Evolutionary conservation across 2,113 vertebrate genomes (phyloP), one percentile per base, ranked within the genome.

Genomic region (Epinephelus cyanopodus): DNA sequence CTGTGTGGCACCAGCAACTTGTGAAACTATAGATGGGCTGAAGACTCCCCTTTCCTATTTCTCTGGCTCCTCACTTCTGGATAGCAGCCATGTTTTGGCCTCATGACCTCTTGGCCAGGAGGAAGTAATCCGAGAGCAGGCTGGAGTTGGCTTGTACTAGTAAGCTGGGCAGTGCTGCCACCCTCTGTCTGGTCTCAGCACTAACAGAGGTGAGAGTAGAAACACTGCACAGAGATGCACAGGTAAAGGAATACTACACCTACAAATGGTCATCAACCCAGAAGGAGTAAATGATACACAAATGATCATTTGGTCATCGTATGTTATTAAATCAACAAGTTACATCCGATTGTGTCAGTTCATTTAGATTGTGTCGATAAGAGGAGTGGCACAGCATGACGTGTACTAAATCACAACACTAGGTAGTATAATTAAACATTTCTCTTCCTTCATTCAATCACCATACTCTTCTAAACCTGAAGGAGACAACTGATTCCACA

Each of bases 21-120:
- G 21, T 82, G 27, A 83, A 82, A 84, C 64, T 64, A 58, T 72
- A 82, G 70, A 70, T 56, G 75, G 76, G 67, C 81, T 80, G 61
- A 62, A 66, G 68, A 53, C 74, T 65, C 73, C 79, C 37, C 69
- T 77, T 84, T 81, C 50, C 65, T 70, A 64, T 71, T 19, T 66
- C 2, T 60, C 61, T 68, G 73, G 56, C 54, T 45, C 86, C 79
- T 87, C 71, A 63, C 54, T 42, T 10, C 70, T 90, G 84, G 85
- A 90, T 61, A 70, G 23, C 74, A 73, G 88, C 88, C 91, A 91
- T 85, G 56, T 83, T 85, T 82, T 82, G 76, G 53, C 60, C 75
- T 89, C 84, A 85, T 83, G 90, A 86, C 90, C 90, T 87, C 58
- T 75, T 76, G 74, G 74, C 88, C 78, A 74, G 61, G 39, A 85